These are phyloP conservation scores for Ommatoiulus sabulosus DNA, from an alignment of 2,888 invertebrate species.

Conservation along the genomic window DNA sequence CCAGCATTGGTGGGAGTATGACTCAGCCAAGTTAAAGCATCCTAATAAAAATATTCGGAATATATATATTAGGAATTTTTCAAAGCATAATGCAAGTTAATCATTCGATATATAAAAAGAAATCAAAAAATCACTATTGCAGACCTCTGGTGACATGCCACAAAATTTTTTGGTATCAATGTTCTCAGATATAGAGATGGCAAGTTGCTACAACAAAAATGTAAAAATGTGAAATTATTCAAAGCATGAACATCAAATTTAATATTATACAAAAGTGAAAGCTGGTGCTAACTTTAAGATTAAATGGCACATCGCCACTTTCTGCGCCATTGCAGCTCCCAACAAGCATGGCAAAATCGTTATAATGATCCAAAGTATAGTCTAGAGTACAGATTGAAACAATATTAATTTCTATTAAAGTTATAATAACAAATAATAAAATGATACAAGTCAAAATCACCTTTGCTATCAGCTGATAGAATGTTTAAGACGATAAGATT, in stretches of 20 bases:
- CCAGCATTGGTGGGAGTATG: background rate
- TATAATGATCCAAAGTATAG: slow-evolving; percentile 51
- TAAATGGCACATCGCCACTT: slow-evolving; percentile 53
- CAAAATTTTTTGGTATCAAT: slow-evolving; percentile 29
- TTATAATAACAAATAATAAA: background rate
- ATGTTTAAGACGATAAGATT: slow-evolving; percentile 18
- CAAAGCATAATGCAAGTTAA: background rate
- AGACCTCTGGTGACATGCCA: slow-evolving; percentile 52
- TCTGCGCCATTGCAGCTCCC: slow-evolving; percentile 54
- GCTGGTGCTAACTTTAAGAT: slow-evolving; percentile 41
- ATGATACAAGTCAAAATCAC: background rate
- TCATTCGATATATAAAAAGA: background rate
- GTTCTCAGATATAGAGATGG: slow-evolving; percentile 48
- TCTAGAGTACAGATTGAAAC: background rate
- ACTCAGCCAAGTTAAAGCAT: slow-evolving; percentile 40
- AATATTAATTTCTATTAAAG: background rate
- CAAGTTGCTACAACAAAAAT: slow-evolving; percentile 32
- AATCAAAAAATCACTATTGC: background rate
- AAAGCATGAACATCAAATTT: background rate
- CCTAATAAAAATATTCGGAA: background rate
- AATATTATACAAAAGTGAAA: background rate
- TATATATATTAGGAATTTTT: background rate
- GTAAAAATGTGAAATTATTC: background rate
- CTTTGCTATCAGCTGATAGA: slow-evolving; percentile 2
- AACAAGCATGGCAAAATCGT: slow-evolving; percentile 49